Conservation (phyloP, 2,888 invertebrate species). For the Cheilosia vulpina region DNA sequence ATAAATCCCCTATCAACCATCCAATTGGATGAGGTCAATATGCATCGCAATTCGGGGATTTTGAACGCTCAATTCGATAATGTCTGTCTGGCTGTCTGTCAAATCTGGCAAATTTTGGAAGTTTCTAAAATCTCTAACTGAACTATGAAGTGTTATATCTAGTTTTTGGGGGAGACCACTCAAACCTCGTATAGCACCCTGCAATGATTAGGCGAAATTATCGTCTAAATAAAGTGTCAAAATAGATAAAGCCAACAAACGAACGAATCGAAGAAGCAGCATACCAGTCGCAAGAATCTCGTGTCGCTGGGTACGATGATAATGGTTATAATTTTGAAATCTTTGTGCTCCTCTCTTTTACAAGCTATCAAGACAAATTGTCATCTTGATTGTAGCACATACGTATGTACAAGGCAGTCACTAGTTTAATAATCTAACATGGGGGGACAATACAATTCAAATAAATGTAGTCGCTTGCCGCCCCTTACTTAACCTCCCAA, state of each 20-base stretch:
- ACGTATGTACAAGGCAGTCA: conserved; percentile 30
- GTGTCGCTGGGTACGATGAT: conserved; percentile 46
- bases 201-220: conserved; percentile 42
- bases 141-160: conserved; percentile 4
- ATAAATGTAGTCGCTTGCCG: conserved; percentile 56
- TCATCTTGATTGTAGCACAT: conserved; percentile 51
- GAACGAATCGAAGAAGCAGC: conserved; percentile 31
- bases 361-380: conserved; percentile 74
- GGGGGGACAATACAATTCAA: conserved; percentile 70
- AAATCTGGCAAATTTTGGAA: neutral
- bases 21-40: neutral
- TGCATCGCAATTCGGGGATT: neutral
- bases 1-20: too few relatives aligned
- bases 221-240: conserved; percentile 46
- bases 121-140: conserved; percentile 9
- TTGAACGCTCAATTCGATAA: neutral
- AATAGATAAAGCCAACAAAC: conserved; percentile 39
- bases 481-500: conserved; percentile 65
- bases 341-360: conserved; percentile 70
- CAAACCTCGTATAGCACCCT: conserved; percentile 25
- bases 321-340: conserved; percentile 71
- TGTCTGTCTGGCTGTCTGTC: neutral
- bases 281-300: conserved; percentile 22
- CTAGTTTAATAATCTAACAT: conserved; percentile 66
- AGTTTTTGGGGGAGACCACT: conserved; percentile 1